phyloP scores from a whole-genome alignment of 2,888 invertebrate species.

The Cephus rjabovi region DNA sequence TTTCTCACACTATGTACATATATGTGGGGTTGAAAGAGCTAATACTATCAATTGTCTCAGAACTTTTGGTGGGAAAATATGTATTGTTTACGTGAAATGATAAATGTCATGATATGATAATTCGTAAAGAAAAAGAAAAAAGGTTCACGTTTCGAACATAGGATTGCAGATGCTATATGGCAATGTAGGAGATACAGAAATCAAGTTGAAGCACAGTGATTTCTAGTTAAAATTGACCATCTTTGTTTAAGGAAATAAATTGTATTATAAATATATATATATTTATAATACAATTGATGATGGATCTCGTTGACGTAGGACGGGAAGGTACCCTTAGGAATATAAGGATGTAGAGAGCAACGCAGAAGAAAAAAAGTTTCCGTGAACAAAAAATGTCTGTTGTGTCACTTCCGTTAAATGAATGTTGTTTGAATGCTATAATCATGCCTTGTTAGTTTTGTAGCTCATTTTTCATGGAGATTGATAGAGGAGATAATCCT shows the following conservation, averaged over 20 bases:
- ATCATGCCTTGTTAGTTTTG: not conserved
- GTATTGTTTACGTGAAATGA: not conserved
- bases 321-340: not conserved
- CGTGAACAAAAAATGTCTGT: not conserved
- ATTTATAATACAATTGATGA: not conserved
- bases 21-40: slow-evolving; percentile 1
- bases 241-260: not conserved
- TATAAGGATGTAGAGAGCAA: not conserved
- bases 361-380: not conserved
- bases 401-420: not conserved
- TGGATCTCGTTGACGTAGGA: not conserved
- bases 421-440: not conserved
- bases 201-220: not conserved
- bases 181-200: not conserved
- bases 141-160: not conserved
- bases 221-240: not conserved
- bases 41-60: not conserved
- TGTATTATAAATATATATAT: not conserved
- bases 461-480: slow-evolving; percentile 47
- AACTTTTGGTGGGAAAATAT: not conserved
- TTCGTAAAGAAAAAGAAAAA: not conserved
- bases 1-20: slow-evolving; percentile 44
- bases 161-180: not conserved
- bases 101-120: not conserved
- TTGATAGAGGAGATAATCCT: slow-evolving; percentile 81